phyloP scores from a whole-genome alignment of 2,888 invertebrate genomes.

The Tetanocera ferruginea region DNA sequence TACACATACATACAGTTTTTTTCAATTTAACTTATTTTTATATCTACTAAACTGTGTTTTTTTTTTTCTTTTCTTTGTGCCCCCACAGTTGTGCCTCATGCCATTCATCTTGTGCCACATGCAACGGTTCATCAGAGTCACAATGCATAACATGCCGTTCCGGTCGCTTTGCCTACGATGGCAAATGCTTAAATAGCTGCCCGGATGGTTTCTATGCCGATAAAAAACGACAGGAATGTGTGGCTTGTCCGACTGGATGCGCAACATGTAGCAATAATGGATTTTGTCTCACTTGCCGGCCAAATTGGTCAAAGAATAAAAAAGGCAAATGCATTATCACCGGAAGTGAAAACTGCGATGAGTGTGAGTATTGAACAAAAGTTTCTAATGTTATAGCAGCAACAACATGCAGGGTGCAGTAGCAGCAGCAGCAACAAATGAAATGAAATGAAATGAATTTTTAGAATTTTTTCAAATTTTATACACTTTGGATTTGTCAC shows the following conservation, averaged over 20 bases:
- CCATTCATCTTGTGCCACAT: conserved; percentile 84
- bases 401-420: background rate
- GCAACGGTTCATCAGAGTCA: conserved; percentile 81
- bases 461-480: too few species aligned
- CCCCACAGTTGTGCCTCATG: conserved; percentile 79
- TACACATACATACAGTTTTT: background rate
- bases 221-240: conserved; percentile 83
- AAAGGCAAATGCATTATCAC: conserved; percentile 81
- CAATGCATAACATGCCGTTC: conserved; percentile 87
- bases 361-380: conserved; percentile 70
- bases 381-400: background rate
- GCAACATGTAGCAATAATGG: conserved; percentile 79
- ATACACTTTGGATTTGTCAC: background rate
- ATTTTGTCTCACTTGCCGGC: conserved; percentile 80
- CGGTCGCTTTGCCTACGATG: conserved; percentile 79
- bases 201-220: conserved; percentile 83
- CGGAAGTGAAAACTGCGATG: conserved; percentile 79
- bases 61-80: conserved; percentile 16
- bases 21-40: conserved; percentile 1
- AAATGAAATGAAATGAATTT: conserved; percentile 18
- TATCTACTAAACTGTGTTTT: conserved; percentile 11
- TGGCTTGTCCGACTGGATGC: conserved; percentile 83
- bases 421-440: too few species aligned
- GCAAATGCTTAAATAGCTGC: conserved; percentile 80
- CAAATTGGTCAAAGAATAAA: conserved; percentile 82